phyloP scores from a whole-genome alignment of 2,888 invertebrate species.

The Zygothrica quintamaculata region DNA sequence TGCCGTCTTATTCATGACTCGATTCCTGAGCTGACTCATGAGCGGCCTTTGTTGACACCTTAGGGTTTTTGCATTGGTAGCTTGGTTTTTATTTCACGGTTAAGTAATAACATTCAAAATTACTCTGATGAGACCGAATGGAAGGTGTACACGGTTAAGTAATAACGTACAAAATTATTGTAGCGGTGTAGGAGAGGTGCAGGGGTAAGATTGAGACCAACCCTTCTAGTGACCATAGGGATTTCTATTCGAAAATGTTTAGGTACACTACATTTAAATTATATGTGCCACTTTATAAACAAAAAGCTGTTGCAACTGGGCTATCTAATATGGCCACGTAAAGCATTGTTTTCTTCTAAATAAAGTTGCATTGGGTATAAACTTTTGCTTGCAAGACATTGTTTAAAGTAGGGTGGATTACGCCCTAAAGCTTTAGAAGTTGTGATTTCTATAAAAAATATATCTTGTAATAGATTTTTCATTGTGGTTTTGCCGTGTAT shows the following conservation, averaged over 20 bases:
- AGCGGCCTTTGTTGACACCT: conserved; percentile 2
- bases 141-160: conserved; percentile 42
- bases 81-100: conserved; percentile 51
- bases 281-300: conserved; percentile 49
- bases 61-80: conserved; percentile 30
- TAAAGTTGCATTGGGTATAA: too few species aligned
- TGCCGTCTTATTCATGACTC: conserved; percentile 28
- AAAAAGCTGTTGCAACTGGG: too few species aligned
- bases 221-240: conserved; percentile 40
- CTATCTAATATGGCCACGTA: too few species aligned
- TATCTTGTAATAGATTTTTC: too few species aligned
- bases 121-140: conserved; percentile 16
- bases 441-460: too few species aligned
- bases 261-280: conserved; percentile 48
- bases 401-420: too few species aligned
- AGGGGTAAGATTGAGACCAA: neutral
- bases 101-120: conserved; percentile 58
- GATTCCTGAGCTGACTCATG: conserved; percentile 18
- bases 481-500: too few species aligned
- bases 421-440: too few species aligned
- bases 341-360: too few species aligned
- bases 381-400: too few species aligned
- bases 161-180: conserved; percentile 51
- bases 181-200: neutral
- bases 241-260: conserved; percentile 47